Base-by-base conservation (phyloP, 2,113 vertebrate genomes). In the Pan paniscus region DNA sequence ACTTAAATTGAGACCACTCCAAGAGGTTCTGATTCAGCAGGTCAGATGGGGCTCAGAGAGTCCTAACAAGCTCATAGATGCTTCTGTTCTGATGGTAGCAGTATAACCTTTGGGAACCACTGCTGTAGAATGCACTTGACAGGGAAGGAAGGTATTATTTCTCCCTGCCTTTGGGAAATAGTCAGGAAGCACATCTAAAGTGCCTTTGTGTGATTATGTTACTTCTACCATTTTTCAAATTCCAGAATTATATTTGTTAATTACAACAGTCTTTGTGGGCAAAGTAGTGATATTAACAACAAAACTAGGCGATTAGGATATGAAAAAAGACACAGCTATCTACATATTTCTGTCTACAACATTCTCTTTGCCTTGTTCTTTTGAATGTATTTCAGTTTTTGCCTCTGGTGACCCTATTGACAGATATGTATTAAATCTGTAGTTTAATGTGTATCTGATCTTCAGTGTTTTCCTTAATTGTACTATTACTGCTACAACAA, bases 41-140 rank as follows among this genome's bases (percentile, higher is more conserved):
- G 9, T 40, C 18, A 6, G 23, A 3, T 40, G 27, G 6, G 32
- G 9, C 5, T 2, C 0, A 38, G 2, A 10, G 23, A 9, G 2
- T 64, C 27, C 6, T 80, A 16, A 72, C 5, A 13, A 6, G 13
- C 32, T 72, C 50, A 23, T 3, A 68, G n/a, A 18, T 55, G 17
- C 4, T 55, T 90, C 27, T 87, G 10, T 18, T 85, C 25, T 68
- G 8, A 20, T 32, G 27, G 17, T 70, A 22, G 38, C 17, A 92
- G 46, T 1, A 18, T 55, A 64, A 50, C 12, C 30, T 73, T 89
- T 73, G 27, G 79, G 46, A 79, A 59, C 8, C 8, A 16, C 0
- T 68, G 23, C 10, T 27, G 14, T 5, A 67, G 9, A 40, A 18
- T 11, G 52, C 8, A 61, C 1, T n/a, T 70, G 16, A 72, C 13